These are phyloP conservation scores for Hipparchia sbordonii DNA, from an alignment of 2,888 invertebrate species.

Conservation along the genomic window DNA sequence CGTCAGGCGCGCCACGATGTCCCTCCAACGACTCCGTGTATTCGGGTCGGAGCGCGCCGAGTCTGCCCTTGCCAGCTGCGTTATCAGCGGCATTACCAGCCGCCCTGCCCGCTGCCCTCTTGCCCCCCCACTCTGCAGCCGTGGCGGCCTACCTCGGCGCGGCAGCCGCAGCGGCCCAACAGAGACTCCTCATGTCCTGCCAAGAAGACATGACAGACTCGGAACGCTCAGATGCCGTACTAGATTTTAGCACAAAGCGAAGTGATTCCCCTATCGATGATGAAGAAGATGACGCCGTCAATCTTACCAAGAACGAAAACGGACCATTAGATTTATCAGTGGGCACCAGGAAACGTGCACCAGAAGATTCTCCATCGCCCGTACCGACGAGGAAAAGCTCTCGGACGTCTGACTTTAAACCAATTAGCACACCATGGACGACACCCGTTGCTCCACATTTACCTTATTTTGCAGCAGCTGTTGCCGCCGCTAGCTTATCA, in stretches of 20 bases:
- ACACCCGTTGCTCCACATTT: conserved; percentile 90
- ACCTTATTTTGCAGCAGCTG: conserved; percentile 91
- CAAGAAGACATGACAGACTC: conserved; percentile 86
- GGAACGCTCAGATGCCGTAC: conserved; percentile 84
- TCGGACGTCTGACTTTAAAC: conserved; percentile 86
- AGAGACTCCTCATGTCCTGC: conserved; percentile 90
- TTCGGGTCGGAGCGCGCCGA: conserved; percentile 85
- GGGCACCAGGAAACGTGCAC: conserved; percentile 87
- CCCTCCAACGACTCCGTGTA: conserved; percentile 90
- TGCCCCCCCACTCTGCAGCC: conserved; percentile 91
- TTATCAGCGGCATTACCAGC: conserved; percentile 86
- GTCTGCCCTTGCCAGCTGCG: conserved; percentile 80
- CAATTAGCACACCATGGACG: conserved; percentile 89
- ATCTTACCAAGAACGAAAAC: conserved; percentile 87
- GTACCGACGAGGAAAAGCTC: conserved; percentile 86
- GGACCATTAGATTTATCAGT: conserved; percentile 92
- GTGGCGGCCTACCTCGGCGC: conserved; percentile 92
- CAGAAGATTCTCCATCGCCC: conserved; percentile 84
- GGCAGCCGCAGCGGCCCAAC: conserved; percentile 88
- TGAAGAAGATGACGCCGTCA: conserved; percentile 85
- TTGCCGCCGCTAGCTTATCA: conserved; percentile 89
- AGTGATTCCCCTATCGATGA: conserved; percentile 77
- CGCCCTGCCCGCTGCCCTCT: conserved; percentile 86
- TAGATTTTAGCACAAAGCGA: conserved; percentile 92
- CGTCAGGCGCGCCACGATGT: conserved; percentile 88